Base-by-base conservation (phyloP, 2,888 invertebrate species). In the Leucoptera coffeella region DNA sequence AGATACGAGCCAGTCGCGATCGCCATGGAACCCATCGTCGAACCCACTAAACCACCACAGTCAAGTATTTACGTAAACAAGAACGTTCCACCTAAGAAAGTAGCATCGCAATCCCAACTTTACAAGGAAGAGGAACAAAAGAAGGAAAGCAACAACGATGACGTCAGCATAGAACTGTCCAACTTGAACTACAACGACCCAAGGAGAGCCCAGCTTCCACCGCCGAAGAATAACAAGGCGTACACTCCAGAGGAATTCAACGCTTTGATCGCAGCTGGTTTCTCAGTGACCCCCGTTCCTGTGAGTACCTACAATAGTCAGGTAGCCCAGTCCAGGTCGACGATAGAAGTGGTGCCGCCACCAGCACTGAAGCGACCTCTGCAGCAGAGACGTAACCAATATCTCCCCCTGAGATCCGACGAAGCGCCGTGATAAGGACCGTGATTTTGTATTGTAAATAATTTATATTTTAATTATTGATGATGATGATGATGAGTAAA, bases 181-280 rank as follows among this genome's bases (percentile, higher is more conserved):
- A 17, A 17, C 17, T 6, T 9, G 6, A 55, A 57, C 19, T 58
- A 56, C 27, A 39, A 60, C 22, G 64, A 65, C 2, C 58, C 61
- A 4, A 62, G 56, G 30, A 43, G 65, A 30, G 47, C 59, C 1
- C 58, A 51, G n/a, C 41, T 72, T 27, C 72, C 72, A 28, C 72
- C 71, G 2, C 72, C 72, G 6, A 69, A 50, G 33, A 72, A 72
- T 29, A 67, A 62, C 33, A 69, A 59, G 34, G 71, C 71, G 2
- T 72, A 72, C 30, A 72, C 72, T 26, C 72, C 67, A 29, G 71
- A 72, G 29, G 72, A 72, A 34, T 72, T 72, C 30, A 57, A 58
- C 12, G 71, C 67, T 9, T 45, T 72, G 30, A 52, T 72, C 21
- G 69, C 61, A 8, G 72, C 72, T 30, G 72, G 72, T 1, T 72